phyloP scores from a whole-genome alignment of 2,888 invertebrate genomes.

The Digitonthophagus gazella region DNA sequence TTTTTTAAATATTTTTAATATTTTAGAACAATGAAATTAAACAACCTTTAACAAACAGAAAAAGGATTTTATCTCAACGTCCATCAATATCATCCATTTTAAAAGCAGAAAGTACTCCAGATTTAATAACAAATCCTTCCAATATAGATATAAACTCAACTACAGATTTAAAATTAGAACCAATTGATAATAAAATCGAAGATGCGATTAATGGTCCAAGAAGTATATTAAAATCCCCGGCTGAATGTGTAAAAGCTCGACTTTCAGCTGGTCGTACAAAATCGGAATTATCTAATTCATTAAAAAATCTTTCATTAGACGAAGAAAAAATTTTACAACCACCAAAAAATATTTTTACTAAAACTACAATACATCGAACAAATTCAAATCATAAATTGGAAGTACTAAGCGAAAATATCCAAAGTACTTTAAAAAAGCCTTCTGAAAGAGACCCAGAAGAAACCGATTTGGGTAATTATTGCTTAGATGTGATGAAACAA shows the following conservation, averaged over 20 bases:
- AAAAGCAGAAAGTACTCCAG: conserved; percentile 26
- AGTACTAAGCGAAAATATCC: conserved; percentile 20
- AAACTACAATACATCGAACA: conserved; percentile 29
- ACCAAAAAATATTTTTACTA: conserved; percentile 21
- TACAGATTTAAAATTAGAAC: conserved; percentile 44
- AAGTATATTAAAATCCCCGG: conserved; percentile 51
- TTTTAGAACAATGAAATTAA: conserved; percentile 33
- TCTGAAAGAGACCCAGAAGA: conserved; percentile 35
- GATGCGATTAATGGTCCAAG: conserved; percentile 6
- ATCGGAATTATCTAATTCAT: conserved; percentile 27
- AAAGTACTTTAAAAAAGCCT: conserved; percentile 21
- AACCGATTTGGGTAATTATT: conserved; percentile 40
- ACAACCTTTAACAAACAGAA: conserved; percentile 21
- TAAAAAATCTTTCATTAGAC: conserved; percentile 19
- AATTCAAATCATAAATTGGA: conserved; percentile 31
- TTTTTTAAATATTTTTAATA: conserved; percentile 9
- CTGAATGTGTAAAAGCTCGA: conserved; percentile 59
- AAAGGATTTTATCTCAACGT: conserved; percentile 27
- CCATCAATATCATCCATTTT: conserved; percentile 22
- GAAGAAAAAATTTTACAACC: conserved; percentile 12
- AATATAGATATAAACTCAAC: not conserved
- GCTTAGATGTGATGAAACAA: conserved; percentile 39
- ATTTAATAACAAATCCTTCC: conserved; percentile 12
- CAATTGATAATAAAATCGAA: conserved; percentile 30
- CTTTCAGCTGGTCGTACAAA: conserved; percentile 51